Base-by-base conservation (phyloP, 2,888 invertebrate genomes). In the Salticus scenicus region DNA sequence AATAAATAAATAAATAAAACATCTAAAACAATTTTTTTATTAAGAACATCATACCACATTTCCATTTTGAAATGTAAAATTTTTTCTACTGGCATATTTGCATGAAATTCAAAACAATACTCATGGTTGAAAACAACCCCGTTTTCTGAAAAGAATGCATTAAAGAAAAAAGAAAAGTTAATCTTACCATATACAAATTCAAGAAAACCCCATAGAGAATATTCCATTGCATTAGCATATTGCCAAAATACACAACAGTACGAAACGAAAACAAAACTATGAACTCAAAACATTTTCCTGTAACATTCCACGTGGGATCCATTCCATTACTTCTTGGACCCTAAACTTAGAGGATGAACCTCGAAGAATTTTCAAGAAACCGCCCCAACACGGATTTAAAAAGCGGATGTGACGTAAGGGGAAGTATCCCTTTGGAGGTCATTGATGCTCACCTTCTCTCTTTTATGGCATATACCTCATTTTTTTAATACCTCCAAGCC, bases 341-440 rank as follows among this genome's bases (percentile, higher is more conserved):
- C 76, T 63, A 83, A 83, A 83, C 82, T 83, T 81, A 57, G 70
- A 41, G 41, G 82, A 31, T 64, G 47, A 67, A 76, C 64, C 82
- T 72, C 76, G 28, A 76, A 76, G 82, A 83, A 83, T 83, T 76
- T 82, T 83, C 33, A 76, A 83, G 82, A 83, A 71, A 72, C 71
- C 71, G 57, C 63, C 71, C 66, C 72, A 47, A 70, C 71, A 69
- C 42, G 75, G 81, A 83, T 76, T 64, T 76, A 66, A 76, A 76
- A 76, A 24, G 33, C 82, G 82, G 82, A 83, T 83, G 75, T 83
- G 75, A 70, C 82, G 82, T 72, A 83, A 57, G 64, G 70, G 82
- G 82, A 83, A 83, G 76, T 71, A 63, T 83, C 76, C 76, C 71
- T 51, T 42, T 42, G 64, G 71, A 83, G 82, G 82, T 64, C 76